Conservation (phyloP, 2,888 invertebrate genomes). For the Blastobasis lacticolella region DNA sequence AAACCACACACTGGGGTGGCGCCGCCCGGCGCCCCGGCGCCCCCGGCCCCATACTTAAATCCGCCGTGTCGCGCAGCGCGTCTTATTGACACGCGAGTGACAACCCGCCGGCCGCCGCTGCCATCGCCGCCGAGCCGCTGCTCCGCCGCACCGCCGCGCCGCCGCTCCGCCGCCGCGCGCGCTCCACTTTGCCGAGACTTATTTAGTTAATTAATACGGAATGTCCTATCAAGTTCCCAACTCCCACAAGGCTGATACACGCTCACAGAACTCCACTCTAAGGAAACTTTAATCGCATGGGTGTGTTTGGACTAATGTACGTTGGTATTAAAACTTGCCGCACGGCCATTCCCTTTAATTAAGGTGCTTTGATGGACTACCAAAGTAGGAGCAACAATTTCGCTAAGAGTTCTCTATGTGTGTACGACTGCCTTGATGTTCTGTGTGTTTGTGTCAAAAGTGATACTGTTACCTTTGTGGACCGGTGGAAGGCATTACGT, state of each 20-base stretch:
- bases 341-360: slow-evolving; percentile 46
- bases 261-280: slow-evolving; percentile 48
- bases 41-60: slow-evolving; percentile 64
- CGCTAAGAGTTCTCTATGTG: background rate
- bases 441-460: background rate
- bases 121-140: background rate
- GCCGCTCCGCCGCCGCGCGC: slow-evolving; percentile 46
- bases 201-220: slow-evolving; percentile 74
- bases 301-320: slow-evolving; percentile 35
- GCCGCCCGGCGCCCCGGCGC: slow-evolving; percentile 33
- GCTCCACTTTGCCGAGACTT: slow-evolving; percentile 61
- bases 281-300: slow-evolving; percentile 60
- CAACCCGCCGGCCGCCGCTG: slow-evolving; percentile 42
- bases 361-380: slow-evolving; percentile 38
- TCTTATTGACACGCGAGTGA: slow-evolving; percentile 73
- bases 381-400: slow-evolving; percentile 4
- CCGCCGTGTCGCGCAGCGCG: slow-evolving; percentile 59
- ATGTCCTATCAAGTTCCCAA: slow-evolving; percentile 66
- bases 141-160: background rate
- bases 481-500: no score
- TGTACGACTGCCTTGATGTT: background rate
- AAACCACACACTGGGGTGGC: slow-evolving; percentile 73
- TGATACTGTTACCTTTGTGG: no score
- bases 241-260: slow-evolving; percentile 56
- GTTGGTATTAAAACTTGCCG: slow-evolving; percentile 27